Evolutionary conservation across 1,140 invertebrate species (phyloP).

Genomic region (Coboldia fuscipes): DNA sequence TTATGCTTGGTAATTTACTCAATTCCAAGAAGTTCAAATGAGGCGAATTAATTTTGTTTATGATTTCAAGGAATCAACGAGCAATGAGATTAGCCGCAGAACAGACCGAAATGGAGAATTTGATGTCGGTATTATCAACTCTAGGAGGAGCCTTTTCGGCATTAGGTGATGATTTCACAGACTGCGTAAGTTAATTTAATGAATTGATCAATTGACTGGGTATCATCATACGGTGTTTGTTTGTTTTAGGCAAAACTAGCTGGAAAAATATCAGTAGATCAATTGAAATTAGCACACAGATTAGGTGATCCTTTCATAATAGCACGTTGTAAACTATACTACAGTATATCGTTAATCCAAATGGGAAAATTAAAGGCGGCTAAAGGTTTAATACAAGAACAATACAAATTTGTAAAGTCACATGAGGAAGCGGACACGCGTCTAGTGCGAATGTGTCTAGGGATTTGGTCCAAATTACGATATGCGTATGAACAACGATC

Average conservation of each 20-base stretch:
- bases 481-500: too few relatives aligned
- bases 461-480: slow-evolving; percentile 59
- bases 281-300: slow-evolving; percentile 55
- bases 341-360: slow-evolving; percentile 73
- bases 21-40: background rate
- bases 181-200: slow-evolving; percentile 41
- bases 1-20: background rate
- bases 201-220: background rate
- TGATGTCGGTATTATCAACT: slow-evolving; percentile 89
- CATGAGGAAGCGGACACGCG: slow-evolving; percentile 28
- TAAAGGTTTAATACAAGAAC: slow-evolving; percentile 37
- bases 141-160: slow-evolving; percentile 86
- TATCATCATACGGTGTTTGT: slow-evolving; percentile 1
- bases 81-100: slow-evolving; percentile 21
- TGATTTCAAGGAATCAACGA: background rate
- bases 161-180: slow-evolving; percentile 59
- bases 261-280: slow-evolving; percentile 63
- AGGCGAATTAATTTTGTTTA: background rate
- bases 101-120: slow-evolving; percentile 54
- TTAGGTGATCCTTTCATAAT: slow-evolving; percentile 59
- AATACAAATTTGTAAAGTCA: slow-evolving; percentile 31
- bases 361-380: slow-evolving; percentile 39
- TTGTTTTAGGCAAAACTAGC: slow-evolving; percentile 54
- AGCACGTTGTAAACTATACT: slow-evolving; percentile 62
- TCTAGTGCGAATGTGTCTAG: slow-evolving; percentile 57